These are phyloP conservation scores for Triplophysa yarkandensis DNA, from an alignment of 2,797 vertebrate genomes.

Conservation along the genomic window DNA sequence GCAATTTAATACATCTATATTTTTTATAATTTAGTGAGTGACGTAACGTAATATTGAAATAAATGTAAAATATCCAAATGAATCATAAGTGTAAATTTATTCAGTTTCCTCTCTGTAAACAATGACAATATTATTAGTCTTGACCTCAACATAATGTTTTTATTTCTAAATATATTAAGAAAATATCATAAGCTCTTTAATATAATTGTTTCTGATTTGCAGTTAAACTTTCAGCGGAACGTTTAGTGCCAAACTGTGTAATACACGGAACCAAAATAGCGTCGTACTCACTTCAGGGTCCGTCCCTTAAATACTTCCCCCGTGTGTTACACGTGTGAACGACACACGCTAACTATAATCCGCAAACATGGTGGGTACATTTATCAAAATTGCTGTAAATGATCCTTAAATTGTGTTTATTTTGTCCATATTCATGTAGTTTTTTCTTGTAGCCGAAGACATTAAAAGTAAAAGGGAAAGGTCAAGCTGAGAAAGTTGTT, in stretches of 20 bases:
- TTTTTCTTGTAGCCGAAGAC: constrained; percentile 81
- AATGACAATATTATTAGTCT: too few relatives aligned
- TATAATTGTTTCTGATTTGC: too few relatives aligned
- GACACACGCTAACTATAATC: not conserved
- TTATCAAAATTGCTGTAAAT: not conserved
- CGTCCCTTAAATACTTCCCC: constrained; percentile 4
- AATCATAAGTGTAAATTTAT: too few relatives aligned
- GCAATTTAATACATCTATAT: too few relatives aligned
- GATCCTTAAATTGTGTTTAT: not conserved
- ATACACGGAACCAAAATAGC: constrained; percentile 35
- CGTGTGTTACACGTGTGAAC: not conserved
- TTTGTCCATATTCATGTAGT: not conserved
- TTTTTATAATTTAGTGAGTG: too few relatives aligned
- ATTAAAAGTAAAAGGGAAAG: constrained; percentile 72
- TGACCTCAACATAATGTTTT: too few relatives aligned
- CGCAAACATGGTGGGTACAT: constrained; percentile 4
- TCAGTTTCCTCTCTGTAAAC: too few relatives aligned
- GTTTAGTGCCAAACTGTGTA: not conserved
- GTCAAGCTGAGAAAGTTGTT: constrained; percentile 78
- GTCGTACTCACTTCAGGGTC: constrained; percentile 9
- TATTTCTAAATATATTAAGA: too few relatives aligned
- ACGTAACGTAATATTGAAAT: too few relatives aligned
- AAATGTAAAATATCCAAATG: too few relatives aligned
- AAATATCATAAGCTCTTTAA: too few relatives aligned
- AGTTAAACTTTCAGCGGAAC: not conserved